These are phyloP conservation scores for Eumerus sabulonum DNA, from an alignment of 2,888 invertebrate species.

Conservation along the genomic window DNA sequence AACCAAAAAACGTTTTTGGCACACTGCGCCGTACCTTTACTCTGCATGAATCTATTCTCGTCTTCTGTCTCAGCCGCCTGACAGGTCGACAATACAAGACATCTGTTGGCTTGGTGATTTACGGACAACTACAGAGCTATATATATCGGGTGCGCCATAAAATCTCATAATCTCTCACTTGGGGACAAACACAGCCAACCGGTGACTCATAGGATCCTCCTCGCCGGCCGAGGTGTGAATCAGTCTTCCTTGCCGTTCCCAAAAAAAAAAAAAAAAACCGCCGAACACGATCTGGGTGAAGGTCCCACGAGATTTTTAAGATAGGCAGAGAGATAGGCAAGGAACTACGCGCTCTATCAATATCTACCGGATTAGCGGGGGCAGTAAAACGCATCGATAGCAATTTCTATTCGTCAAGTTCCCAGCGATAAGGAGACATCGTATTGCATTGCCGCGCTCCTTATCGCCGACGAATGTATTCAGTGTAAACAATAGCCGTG, in stretches of 20 bases:
- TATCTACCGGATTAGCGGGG: slow-evolving; percentile 66
- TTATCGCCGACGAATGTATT: slow-evolving; percentile 30
- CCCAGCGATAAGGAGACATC: slow-evolving; percentile 39
- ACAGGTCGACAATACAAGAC: slow-evolving; percentile 43
- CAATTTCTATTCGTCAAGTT: neutral
- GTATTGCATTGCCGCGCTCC: slow-evolving; percentile 2
- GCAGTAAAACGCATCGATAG: slow-evolving; percentile 53
- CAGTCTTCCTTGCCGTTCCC: slow-evolving; percentile 44
- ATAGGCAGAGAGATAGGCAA: slow-evolving; percentile 6
- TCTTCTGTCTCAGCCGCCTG: slow-evolving; percentile 1
- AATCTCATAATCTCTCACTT: slow-evolving; percentile 55
- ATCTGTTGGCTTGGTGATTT: slow-evolving; percentile 52
- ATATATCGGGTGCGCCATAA: slow-evolving; percentile 33
- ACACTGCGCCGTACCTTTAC: neutral
- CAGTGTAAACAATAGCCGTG: slow-evolving; percentile 31
- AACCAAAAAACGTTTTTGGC: slow-evolving; percentile 13
- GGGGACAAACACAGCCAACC: slow-evolving; percentile 33
- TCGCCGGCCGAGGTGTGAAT: slow-evolving; percentile 50
- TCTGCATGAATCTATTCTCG: neutral
- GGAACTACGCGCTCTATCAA: slow-evolving; percentile 35
- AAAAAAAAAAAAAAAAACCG: slow-evolving; percentile 25
- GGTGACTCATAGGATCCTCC: slow-evolving; percentile 18
- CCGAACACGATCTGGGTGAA: slow-evolving; percentile 60
- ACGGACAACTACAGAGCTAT: slow-evolving; percentile 8
- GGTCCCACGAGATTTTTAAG: slow-evolving; percentile 57